These are phyloP conservation scores for Argentina silus DNA, from an alignment of 2,797 vertebrate genomes.

Conservation along the genomic window DNA sequence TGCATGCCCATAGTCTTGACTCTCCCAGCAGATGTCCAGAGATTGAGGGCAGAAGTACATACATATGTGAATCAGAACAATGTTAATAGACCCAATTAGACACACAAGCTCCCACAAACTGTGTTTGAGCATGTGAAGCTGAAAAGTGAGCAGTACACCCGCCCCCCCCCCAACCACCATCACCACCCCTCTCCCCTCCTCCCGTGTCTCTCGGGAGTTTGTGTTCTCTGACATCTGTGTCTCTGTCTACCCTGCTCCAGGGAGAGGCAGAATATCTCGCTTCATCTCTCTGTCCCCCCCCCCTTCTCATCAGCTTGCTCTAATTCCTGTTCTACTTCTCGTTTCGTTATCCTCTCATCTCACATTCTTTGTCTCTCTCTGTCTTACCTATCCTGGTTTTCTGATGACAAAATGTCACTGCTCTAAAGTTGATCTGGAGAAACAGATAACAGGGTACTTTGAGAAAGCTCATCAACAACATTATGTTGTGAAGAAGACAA, in stretches of 20 bases:
- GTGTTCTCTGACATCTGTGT: constrained; percentile 70
- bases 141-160: neutral
- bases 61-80: constrained; percentile 39
- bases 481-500: too few relatives aligned
- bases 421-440: too few relatives aligned
- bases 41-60: constrained; percentile 48
- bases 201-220: constrained; percentile 60
- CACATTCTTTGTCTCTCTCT: neutral
- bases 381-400: neutral
- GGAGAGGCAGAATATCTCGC: constrained; percentile 45
- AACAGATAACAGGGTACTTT: too few relatives aligned
- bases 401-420: too few relatives aligned
- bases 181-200: neutral
- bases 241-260: constrained; percentile 57
- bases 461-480: too few relatives aligned
- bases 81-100: constrained; percentile 57
- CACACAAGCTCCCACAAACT: constrained; percentile 26
- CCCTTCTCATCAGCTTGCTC: constrained; percentile 4
- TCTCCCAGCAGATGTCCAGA: constrained; percentile 68
- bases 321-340: neutral
- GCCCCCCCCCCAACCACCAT: neutral
- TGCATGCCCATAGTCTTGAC: constrained; percentile 55
- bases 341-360: neutral
- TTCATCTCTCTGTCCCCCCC: neutral
- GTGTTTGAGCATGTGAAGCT: constrained; percentile 30